Evolutionary conservation across 2,113 vertebrate species (phyloP).

Genomic region (Hippocampus barbouri): DNA sequence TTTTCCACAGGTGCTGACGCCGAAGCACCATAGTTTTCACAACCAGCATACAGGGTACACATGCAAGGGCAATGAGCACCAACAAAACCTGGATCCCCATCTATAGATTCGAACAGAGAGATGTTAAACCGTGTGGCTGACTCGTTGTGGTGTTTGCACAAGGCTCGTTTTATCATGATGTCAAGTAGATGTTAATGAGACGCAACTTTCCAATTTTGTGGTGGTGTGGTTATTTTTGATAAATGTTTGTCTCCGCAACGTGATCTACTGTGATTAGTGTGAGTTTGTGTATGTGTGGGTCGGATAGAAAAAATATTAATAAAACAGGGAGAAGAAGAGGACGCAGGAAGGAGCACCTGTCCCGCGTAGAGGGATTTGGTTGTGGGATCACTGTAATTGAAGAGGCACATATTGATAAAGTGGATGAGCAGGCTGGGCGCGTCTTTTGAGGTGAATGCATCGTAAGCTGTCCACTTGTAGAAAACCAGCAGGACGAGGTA

Average conservation of each 20-base stretch:
- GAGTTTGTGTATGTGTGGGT: neutral
- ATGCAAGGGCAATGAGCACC: conserved; percentile 88
- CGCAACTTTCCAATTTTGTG: neutral
- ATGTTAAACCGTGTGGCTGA: conserved; percentile 9
- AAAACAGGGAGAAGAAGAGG: conserved; percentile 14
- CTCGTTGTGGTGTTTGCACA: neutral
- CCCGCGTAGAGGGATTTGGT: conserved; percentile 85
- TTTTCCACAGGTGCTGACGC: conserved; percentile 87
- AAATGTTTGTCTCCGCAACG: neutral
- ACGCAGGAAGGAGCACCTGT: conserved; percentile 75
- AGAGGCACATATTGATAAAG: conserved; percentile 99
- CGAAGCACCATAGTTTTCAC: conserved; percentile 93
- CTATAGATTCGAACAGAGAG: conserved; percentile 69
- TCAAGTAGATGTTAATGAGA: neutral
- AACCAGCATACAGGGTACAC: conserved; percentile 94
- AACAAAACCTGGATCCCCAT: conserved; percentile 89
- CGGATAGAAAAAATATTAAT: neutral
- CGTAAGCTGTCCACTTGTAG: conserved; percentile 92
- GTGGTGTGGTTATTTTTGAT: neutral
- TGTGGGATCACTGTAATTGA: conserved; percentile 83
- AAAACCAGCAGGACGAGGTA: conserved; percentile 93
- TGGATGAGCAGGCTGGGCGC: conserved; percentile 95
- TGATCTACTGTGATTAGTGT: conserved; percentile 1
- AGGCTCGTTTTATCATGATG: no score
- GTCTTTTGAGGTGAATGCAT: conserved; percentile 80